Conservation (phyloP, 2,797 vertebrate genomes). For the Triplophysa bombifrons region DNA sequence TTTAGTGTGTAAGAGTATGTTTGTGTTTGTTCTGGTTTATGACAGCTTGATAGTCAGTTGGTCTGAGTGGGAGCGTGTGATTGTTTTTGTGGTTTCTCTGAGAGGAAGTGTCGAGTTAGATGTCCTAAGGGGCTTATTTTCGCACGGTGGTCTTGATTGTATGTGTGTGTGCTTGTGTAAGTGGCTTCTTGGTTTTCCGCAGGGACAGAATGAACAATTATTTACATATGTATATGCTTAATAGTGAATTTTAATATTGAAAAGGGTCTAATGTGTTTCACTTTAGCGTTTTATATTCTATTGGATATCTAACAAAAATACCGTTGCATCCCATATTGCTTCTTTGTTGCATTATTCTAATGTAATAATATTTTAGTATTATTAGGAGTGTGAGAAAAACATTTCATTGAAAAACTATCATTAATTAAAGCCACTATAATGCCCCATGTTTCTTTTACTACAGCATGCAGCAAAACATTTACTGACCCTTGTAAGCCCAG, state of each 20-base stretch:
- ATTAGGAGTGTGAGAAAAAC: no score
- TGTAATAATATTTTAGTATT: no score
- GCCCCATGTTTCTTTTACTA: no score
- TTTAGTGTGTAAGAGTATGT: constrained; percentile 30
- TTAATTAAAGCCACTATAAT: no score
- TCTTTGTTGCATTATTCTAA: no score
- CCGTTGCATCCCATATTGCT: no score
- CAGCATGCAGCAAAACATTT: no score
- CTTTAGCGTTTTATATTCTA: neutral
- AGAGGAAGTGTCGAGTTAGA: constrained; percentile 48
- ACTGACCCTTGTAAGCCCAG: no score
- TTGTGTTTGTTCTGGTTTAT: constrained; percentile 27
- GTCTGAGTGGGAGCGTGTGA: constrained; percentile 39
- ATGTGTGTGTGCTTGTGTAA: constrained; percentile 10
- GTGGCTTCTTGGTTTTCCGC: constrained; percentile 23
- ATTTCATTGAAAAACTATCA: no score
- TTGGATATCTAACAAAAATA: neutral
- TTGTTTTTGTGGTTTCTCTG: constrained; percentile 44
- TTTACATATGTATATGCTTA: constrained; percentile 22
- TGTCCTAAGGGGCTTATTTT: constrained; percentile 47
- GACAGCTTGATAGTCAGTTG: constrained; percentile 35
- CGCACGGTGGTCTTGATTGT: constrained; percentile 35
- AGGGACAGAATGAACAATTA: constrained; percentile 5
- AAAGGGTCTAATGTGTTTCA: neutral
- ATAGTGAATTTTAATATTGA: neutral